Base-by-base conservation (phyloP, 2,888 invertebrate genomes). In the Monoplex corrugatus region DNA sequence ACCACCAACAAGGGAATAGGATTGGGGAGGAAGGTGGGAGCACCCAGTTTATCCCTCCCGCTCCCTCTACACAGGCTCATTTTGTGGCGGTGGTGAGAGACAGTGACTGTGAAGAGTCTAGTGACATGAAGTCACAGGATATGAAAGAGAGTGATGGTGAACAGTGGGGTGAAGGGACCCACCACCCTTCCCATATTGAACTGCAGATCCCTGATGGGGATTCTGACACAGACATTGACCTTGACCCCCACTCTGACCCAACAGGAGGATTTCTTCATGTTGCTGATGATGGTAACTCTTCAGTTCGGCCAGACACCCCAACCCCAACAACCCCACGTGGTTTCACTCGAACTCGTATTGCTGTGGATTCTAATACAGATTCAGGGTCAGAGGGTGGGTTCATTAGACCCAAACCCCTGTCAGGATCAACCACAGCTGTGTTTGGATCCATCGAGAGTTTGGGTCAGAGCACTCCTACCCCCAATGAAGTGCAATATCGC, bases 341-440 rank as follows among this genome's bases (percentile, higher is more conserved):
- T 32, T 57, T 19, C n/a, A 38, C 2, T 75, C 43, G 68, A 45
- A 83, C 88, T 13, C 43, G n/a, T 2, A 32, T 83, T 23, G 0
- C 88, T 2, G 40, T 88, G 0, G 88, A 88, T 23, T 57, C 50
- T 28, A 57, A n/a, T 28, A 38, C 40, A 0, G 88, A 88, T 72
- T 88, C 83, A 0, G 88, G 82, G 43, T 80, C 83, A 13, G 88
- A 88, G 32, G 32, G 63, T 1, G 50, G 50, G 6, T 82, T 88
- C 28, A n/a, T 88, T 5, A 28, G 63, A 68, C 68, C 82, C 44
- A 40, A 35, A 28, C 83, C 88, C 0, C 38, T 88, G 32, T 88
- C 88, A 1, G 88, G 88, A 16, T 88, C 88, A 19, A 88, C 88
- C 6, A 88, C 88, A 13, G 88, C 88, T n/a, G 50, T 88, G 88